Percentiles rank a stretch among this genome's conserved stretches.
phyloP scores from a whole-genome alignment of 2,113 vertebrate species.

The Megaceryle torquata region DNA sequence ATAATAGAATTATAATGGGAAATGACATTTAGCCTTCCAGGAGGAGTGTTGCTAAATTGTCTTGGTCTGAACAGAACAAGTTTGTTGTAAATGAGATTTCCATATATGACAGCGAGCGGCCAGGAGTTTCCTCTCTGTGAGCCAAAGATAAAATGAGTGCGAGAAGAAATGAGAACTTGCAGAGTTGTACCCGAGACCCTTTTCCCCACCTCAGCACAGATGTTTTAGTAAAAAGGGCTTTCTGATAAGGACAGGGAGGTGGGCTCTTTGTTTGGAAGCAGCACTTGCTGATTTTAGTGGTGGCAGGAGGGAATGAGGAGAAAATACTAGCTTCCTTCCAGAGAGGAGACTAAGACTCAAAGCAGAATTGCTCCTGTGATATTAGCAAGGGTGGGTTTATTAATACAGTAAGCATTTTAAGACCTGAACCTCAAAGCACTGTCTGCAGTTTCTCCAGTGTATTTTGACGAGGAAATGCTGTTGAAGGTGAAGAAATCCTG shows the following conservation, averaged over 20 bases:
- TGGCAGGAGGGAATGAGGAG: neutral
- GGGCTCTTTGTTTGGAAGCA: accelerated
- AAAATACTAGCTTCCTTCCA: neutral
- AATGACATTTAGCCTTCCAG: neutral
- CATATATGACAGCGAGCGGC: accelerated
- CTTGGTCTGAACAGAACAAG: neutral
- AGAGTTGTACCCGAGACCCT: neutral
- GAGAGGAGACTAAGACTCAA: neutral
- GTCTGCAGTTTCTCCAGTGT: neutral
- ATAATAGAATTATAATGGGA: neutral
- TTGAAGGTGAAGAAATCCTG: neutral
- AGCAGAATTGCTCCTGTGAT: neutral
- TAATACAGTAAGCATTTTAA: neutral
- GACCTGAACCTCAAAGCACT: neutral
- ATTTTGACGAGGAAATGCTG: neutral
- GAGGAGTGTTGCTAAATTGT: neutral
- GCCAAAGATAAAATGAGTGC: neutral
- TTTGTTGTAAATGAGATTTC: neutral
- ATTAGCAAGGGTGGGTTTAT: neutral
- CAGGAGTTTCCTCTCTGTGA: neutral
- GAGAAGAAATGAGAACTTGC: neutral
- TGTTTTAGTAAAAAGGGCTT: too few species aligned
- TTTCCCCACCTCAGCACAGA: too few species aligned
- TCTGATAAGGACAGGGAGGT: neutral
- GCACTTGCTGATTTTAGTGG: neutral